Evolutionary conservation across 2,113 vertebrate species (phyloP).

Genomic region (Leptosomus discolor): DNA sequence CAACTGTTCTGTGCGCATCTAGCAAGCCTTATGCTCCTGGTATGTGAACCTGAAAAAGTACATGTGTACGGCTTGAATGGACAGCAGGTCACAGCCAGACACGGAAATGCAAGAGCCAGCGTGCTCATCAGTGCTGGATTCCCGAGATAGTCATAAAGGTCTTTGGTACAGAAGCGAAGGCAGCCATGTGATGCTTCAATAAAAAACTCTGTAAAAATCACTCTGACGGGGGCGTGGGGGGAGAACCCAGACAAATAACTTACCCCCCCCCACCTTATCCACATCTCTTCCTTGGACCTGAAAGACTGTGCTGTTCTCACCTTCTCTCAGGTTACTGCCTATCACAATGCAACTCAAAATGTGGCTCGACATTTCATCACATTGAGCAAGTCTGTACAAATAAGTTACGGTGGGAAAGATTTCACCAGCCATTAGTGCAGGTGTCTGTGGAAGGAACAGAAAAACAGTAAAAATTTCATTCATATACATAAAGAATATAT

Average conservation of each 20-base stretch:
- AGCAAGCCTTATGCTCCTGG: neutral
- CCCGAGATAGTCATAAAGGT: neutral
- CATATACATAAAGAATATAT: neutral
- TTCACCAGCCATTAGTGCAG: neutral
- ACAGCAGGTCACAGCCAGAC: neutral
- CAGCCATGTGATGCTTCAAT: neutral
- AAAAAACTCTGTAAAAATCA: neutral
- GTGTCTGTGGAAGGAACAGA: neutral
- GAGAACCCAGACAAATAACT: rapidly evolving
- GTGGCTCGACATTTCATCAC: neutral
- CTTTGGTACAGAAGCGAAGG: neutral
- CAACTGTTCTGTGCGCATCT: neutral
- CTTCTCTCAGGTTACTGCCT: neutral
- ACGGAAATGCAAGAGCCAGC: neutral
- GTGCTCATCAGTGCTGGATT: neutral
- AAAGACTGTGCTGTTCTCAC: neutral
- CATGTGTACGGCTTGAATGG: rapidly evolving
- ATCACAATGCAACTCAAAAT: neutral
- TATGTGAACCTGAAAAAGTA: neutral
- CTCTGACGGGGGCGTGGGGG: rapidly evolving
- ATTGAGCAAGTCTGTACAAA: neutral
- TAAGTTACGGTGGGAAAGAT: neutral
- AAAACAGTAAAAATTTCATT: neutral
- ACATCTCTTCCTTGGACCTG: neutral
- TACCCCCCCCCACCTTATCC: neutral